Conservation (phyloP, 2,888 invertebrate species). For the Athalia circularis region DNA sequence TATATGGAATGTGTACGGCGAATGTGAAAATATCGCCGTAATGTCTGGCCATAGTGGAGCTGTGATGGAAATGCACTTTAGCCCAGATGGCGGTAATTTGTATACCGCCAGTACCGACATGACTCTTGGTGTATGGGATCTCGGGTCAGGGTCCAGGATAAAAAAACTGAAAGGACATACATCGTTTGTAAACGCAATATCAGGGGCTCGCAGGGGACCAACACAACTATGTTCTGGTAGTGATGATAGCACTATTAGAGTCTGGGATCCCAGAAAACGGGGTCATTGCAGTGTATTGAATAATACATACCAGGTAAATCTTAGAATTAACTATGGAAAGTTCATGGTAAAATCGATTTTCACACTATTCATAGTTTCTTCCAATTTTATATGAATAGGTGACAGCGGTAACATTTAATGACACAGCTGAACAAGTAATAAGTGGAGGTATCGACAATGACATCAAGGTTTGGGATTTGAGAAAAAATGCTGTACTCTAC, state of each 20-base stretch:
- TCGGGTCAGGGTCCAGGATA: constrained; percentile 89
- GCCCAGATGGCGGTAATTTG: constrained; percentile 88
- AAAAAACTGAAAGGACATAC: constrained; percentile 92
- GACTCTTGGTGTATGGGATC: constrained; percentile 96
- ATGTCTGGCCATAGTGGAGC: constrained; percentile 97
- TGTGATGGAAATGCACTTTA: constrained; percentile 93
- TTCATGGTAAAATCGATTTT: neutral
- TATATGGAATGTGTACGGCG: constrained; percentile 98
- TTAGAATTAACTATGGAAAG: neutral
- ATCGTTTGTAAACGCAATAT: constrained; percentile 84
- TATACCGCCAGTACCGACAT: constrained; percentile 96
- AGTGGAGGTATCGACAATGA: constrained; percentile 98
- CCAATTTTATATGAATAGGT: constrained; percentile 71
- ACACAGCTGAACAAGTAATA: constrained; percentile 96
- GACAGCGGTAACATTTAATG: constrained; percentile 94
- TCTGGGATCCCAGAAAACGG: constrained; percentile 95
- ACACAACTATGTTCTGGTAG: constrained; percentile 94
- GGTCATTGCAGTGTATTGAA: constrained; percentile 85
- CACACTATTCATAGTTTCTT: neutral
- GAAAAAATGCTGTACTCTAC: constrained; percentile 90
- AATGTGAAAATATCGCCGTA: constrained; percentile 97
- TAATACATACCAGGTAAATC: constrained; percentile 80
- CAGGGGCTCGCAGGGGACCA: constrained; percentile 90
- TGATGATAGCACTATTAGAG: constrained; percentile 94
- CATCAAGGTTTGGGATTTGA: constrained; percentile 97